Conservation (phyloP, 1,140 invertebrate genomes). For the Drosophila erecta region DNA sequence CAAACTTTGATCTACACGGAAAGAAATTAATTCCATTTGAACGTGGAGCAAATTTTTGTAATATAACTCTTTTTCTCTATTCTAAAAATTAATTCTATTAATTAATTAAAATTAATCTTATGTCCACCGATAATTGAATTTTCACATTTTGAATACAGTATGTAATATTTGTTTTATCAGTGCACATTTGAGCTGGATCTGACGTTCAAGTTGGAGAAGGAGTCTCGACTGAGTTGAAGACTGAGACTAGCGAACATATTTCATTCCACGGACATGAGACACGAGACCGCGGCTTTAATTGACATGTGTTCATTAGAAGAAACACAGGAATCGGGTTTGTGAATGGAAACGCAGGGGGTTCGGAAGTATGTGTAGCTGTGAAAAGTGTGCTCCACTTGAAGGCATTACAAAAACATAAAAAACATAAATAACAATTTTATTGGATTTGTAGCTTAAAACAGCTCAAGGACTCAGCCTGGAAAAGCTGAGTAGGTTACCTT, state of each 20-base stretch:
- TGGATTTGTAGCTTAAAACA: neutral
- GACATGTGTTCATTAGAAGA: conserved; percentile 78
- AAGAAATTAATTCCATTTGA: neutral
- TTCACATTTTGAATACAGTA: too few relatives aligned
- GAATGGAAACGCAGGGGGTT: neutral
- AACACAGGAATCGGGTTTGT: conserved; percentile 25
- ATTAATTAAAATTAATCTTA: too few relatives aligned
- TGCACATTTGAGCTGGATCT: neutral
- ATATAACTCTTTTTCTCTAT: neutral
- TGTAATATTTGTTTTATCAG: neutral
- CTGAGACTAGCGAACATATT: conserved; percentile 37
- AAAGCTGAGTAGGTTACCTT: too few relatives aligned
- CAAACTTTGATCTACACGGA: conserved; percentile 18
- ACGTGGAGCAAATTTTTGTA: neutral
- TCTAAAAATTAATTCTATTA: too few relatives aligned
- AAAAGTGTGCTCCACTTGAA: conserved; percentile 1
- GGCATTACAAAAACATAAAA: neutral
- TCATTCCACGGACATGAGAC: conserved; percentile 50
- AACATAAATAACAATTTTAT: neutral
- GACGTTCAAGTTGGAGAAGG: conserved; percentile 33
- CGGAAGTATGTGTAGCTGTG: neutral
- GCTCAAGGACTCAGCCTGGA: too few relatives aligned
- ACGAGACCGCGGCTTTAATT: conserved; percentile 61
- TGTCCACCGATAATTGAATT: too few relatives aligned
- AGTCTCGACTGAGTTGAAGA: conserved; percentile 31